Conservation (phyloP, 2,888 invertebrate species). For the Apamea epomidion region DNA sequence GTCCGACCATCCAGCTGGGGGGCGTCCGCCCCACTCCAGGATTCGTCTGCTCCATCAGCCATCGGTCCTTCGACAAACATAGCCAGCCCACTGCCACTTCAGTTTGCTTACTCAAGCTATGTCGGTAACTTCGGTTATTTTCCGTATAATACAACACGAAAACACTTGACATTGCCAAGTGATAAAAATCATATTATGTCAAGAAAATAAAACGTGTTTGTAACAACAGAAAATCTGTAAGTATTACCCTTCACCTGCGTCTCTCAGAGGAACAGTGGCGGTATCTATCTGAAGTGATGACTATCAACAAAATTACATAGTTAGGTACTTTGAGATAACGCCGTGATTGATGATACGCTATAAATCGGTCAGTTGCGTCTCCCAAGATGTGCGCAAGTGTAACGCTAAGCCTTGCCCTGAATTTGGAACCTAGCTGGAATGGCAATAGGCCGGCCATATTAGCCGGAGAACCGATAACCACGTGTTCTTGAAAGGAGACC, state of each 20-base stretch:
- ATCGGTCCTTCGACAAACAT: too few relatives aligned
- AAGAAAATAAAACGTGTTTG: neutral
- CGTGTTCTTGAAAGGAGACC: neutral
- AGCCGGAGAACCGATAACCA: neutral
- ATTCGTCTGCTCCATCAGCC: too few relatives aligned
- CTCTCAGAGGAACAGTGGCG: neutral
- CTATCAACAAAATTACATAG: conserved; percentile 48
- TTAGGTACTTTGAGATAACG: conserved; percentile 41
- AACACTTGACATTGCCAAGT: neutral
- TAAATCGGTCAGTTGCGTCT: conserved; percentile 37
- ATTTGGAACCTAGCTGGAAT: neutral
- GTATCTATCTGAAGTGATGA: conserved; percentile 41
- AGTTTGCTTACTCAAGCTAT: too few relatives aligned
- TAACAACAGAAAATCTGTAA: conserved; percentile 1
- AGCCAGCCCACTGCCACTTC: too few relatives aligned
- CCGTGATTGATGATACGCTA: conserved; percentile 30
- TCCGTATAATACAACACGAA: too few relatives aligned
- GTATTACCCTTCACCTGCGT: conserved; percentile 3
- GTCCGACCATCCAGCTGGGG: too few relatives aligned
- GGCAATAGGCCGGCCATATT: neutral
- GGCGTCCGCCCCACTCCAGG: too few relatives aligned
- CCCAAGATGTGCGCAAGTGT: neutral
- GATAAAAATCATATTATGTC: neutral
- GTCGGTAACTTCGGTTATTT: too few relatives aligned
- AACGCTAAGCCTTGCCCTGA: neutral